A percentile compares a stretch with the other conserved stretches of the same genome.
phyloP scores from a whole-genome alignment of 30 jellyfish, hydroid and myxozoan genomes.

The Rhopilema esculentum region DNA sequence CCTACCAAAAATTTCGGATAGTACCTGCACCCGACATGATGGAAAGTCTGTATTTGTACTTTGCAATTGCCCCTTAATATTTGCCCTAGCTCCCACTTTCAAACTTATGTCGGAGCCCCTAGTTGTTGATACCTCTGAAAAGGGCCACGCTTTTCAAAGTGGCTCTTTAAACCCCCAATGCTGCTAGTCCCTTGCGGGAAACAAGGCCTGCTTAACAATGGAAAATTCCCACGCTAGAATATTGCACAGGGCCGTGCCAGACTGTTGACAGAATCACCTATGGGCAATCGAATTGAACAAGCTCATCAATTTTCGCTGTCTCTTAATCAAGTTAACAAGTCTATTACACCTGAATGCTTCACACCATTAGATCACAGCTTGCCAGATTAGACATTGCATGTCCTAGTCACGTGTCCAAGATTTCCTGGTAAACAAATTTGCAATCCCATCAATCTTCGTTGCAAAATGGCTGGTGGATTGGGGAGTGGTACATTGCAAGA shows the following conservation, averaged over 20 bases:
- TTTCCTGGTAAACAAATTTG: neutral
- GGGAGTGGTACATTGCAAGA: no score
- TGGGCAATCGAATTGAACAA: neutral
- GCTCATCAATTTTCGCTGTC: constrained; percentile 18
- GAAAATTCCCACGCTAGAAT: constrained; percentile 9
- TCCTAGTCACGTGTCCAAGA: neutral
- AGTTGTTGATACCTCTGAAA: no score
- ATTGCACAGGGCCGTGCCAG: neutral
- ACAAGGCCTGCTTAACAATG: neutral
- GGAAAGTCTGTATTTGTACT: no score
- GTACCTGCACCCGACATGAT: no score
- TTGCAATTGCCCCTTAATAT: no score
- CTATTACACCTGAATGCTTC: neutral
- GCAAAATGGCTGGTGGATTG: no score
- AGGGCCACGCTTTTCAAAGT: no score
- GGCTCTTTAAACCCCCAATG: no score
- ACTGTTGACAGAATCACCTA: constrained; percentile 20
- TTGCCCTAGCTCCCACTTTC: no score
- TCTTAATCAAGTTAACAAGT: constrained; percentile 25
- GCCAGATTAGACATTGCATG: neutral
- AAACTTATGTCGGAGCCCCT: no score
- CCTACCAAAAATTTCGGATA: no score
- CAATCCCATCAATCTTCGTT: neutral
- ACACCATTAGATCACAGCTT: neutral
- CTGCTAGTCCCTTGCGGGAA: no score